A percentile compares a stretch with the other conserved stretches of the same genome.
phyloP scores from a whole-genome alignment of 1,140 invertebrate species.

The Rhagoletis pomonella region DNA sequence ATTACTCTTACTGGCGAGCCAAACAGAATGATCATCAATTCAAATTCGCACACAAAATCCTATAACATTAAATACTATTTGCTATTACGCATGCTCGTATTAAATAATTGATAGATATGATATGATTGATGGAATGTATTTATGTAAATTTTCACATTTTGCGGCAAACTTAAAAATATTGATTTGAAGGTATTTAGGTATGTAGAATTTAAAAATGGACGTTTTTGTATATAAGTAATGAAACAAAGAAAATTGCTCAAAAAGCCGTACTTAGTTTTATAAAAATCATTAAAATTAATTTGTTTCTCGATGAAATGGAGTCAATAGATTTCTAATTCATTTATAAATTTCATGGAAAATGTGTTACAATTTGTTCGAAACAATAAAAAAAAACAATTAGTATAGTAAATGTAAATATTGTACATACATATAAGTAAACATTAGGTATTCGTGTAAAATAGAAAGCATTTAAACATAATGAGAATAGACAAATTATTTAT shows the following conservation, averaged over 20 bases:
- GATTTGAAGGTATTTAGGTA: neutral
- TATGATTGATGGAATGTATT: neutral
- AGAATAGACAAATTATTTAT: constrained; percentile 51
- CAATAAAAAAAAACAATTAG: constrained; percentile 8
- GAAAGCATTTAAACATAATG: constrained; percentile 49
- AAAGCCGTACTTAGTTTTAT: constrained; percentile 21
- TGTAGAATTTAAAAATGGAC: neutral
- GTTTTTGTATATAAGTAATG: constrained; percentile 46
- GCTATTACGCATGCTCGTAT: neutral
- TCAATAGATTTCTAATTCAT: neutral
- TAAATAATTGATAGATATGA: no score
- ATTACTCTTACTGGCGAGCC: constrained; percentile 31
- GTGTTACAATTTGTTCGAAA: constrained; percentile 52
- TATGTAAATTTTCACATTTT: neutral
- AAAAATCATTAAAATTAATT: neutral
- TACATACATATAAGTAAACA: constrained; percentile 41
- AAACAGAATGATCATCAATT: constrained; percentile 22
- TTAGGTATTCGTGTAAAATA: constrained; percentile 52
- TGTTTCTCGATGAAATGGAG: neutral
- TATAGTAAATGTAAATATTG: constrained; percentile 44
- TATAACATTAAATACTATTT: constrained; percentile 46
- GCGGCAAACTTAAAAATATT: constrained; percentile 23
- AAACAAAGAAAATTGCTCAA: constrained; percentile 38
- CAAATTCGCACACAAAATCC: constrained; percentile 40
- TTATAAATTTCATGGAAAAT: constrained; percentile 21